These are phyloP conservation scores for Lasioglossum figueresi DNA, from an alignment of 2,888 invertebrate species.

Conservation along the genomic window DNA sequence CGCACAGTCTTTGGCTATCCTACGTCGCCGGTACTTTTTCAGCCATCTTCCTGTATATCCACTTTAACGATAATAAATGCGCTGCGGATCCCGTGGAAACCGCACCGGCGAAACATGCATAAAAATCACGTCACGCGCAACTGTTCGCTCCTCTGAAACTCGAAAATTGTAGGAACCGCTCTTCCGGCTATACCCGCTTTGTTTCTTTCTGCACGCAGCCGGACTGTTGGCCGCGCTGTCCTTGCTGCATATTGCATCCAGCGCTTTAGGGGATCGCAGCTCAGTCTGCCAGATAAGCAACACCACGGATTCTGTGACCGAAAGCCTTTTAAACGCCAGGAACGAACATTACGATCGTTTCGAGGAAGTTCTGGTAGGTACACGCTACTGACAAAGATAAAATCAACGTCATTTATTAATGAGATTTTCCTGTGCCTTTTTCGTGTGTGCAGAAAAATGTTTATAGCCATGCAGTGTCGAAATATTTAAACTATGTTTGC, in stretches of 20 bases:
- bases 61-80: neutral
- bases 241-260: slow-evolving; percentile 75
- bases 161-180: neutral
- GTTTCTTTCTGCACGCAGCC: slow-evolving; percentile 66
- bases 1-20: slow-evolving; percentile 84
- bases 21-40: slow-evolving; percentile 82
- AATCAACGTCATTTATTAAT: neutral
- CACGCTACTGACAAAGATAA: neutral
- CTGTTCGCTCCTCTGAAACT: neutral
- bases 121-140: neutral
- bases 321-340: slow-evolving; percentile 77
- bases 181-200: slow-evolving; percentile 1
- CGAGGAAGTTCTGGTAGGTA: slow-evolving; percentile 78
- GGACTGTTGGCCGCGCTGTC: slow-evolving; percentile 77
- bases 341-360: slow-evolving; percentile 79
- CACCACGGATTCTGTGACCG: slow-evolving; percentile 75
- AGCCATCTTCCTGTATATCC: neutral
- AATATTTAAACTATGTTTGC: neutral
- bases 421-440: neutral
- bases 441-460: neutral
- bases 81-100: neutral
- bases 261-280: slow-evolving; percentile 71
- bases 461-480: neutral
- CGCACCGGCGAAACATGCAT: neutral
- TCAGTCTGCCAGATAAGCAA: slow-evolving; percentile 62